phyloP scores from a whole-genome alignment of 2,113 vertebrate species.

The Hydropotes inermis region DNA sequence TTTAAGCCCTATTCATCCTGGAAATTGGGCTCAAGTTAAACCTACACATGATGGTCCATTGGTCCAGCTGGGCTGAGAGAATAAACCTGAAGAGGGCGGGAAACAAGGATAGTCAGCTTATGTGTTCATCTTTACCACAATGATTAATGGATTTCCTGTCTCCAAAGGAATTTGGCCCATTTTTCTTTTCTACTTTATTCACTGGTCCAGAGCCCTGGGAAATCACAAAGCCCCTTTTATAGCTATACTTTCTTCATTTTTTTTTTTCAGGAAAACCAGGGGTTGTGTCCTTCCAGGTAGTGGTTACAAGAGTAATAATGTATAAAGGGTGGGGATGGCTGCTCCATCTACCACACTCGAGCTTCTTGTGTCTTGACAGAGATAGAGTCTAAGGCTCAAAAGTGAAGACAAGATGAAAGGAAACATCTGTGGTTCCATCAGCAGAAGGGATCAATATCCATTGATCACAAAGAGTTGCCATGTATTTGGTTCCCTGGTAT shows the following conservation, averaged over 20 bases:
- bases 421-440: background rate
- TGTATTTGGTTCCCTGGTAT: background rate
- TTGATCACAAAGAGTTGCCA: background rate
- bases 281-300: background rate
- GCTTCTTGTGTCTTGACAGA: background rate
- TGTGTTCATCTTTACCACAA: background rate
- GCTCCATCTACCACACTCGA: background rate
- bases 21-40: background rate
- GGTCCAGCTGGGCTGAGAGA: background rate
- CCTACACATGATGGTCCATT: rapidly evolving
- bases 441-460: background rate
- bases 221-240: background rate
- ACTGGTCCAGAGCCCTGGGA: background rate
- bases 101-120: background rate
- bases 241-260: background rate
- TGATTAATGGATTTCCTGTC: background rate
- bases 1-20: background rate
- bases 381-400: background rate
- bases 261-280: background rate
- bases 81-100: background rate
- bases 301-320: background rate
- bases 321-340: background rate
- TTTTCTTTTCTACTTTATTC: background rate
- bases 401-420: background rate
- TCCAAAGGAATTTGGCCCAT: background rate